These are phyloP conservation scores for Alloplasta piceator DNA, from an alignment of 2,888 invertebrate genomes.

Conservation along the genomic window DNA sequence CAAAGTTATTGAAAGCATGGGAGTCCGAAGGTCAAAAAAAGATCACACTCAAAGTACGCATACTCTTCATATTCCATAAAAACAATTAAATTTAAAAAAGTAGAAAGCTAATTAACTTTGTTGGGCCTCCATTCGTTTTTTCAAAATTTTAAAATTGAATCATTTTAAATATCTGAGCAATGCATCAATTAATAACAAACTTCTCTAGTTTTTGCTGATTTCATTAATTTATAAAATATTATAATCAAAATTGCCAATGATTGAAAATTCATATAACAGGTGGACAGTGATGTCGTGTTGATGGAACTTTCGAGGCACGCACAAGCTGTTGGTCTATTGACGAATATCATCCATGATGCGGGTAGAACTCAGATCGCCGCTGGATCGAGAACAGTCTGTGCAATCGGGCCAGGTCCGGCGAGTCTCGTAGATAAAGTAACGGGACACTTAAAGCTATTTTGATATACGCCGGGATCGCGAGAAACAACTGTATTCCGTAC, in stretches of 20 bases:
- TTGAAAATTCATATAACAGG: conserved; percentile 75
- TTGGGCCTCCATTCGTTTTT: too few species aligned
- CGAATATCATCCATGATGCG: conserved; percentile 93
- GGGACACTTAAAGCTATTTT: conserved; percentile 94
- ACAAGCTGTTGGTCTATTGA: conserved; percentile 88
- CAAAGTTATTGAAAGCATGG: conserved; percentile 87
- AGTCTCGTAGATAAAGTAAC: conserved; percentile 92
- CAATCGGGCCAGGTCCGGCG: conserved; percentile 95
- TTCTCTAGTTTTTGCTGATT: too few species aligned
- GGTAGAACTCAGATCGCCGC: conserved; percentile 96
- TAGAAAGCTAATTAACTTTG: conserved; percentile 71
- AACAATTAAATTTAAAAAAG: not conserved
- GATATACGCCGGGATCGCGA: conserved; percentile 75
- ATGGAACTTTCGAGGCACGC: conserved; percentile 89
- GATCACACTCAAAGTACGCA: conserved; percentile 90
- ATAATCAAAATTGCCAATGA: too few species aligned
- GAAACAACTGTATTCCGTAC: conserved; percentile 52
- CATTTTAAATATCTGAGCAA: too few species aligned
- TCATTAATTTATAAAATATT: too few species aligned
- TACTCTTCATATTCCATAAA: conserved; percentile 23
- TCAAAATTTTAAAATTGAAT: too few species aligned
- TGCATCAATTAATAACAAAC: too few species aligned
- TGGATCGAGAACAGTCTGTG: conserved; percentile 95
- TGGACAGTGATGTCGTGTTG: conserved; percentile 90
- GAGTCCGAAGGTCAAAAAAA: conserved; percentile 92